These are phyloP conservation scores for Neolamprologus falcicula DNA, from an alignment of 2,113 vertebrate species.

Conservation along the genomic window DNA sequence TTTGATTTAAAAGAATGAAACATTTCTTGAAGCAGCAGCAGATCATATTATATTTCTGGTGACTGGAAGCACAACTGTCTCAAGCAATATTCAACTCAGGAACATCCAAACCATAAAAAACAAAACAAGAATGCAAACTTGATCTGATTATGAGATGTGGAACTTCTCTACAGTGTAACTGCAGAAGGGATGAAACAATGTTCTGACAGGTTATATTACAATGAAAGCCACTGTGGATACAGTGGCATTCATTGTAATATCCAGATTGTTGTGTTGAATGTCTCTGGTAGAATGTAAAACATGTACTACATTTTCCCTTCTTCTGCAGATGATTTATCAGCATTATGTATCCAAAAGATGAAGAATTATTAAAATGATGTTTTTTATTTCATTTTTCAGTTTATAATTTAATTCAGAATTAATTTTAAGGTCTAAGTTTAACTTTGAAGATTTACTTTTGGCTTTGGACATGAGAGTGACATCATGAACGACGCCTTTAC, in stretches of 20 bases:
- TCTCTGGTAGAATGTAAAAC: not conserved
- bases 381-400: not conserved
- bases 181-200: not conserved
- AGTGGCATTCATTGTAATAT: not conserved
- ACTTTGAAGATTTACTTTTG: not conserved
- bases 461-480: not conserved
- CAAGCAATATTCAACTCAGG: conserved; percentile 28
- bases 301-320: not conserved
- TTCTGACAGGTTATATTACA: not conserved
- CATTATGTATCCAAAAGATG: not conserved
- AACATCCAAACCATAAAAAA: not conserved
- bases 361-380: not conserved
- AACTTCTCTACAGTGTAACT: not conserved
- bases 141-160: not conserved
- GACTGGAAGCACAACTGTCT: not conserved
- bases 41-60: not conserved
- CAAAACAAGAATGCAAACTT: not conserved
- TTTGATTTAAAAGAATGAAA: not conserved
- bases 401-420: fast-evolving
- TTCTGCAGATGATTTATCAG: not conserved
- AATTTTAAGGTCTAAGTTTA: not conserved
- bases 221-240: not conserved
- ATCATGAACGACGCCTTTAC: not conserved
- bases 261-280: not conserved
- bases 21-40: fast-evolving